A percentile compares a stretch with the other conserved stretches of the same genome.
These are phyloP conservation scores for Tenualosa thibaudeaui DNA, from an alignment of 2,797 vertebrate genomes.

Conservation along the genomic window DNA sequence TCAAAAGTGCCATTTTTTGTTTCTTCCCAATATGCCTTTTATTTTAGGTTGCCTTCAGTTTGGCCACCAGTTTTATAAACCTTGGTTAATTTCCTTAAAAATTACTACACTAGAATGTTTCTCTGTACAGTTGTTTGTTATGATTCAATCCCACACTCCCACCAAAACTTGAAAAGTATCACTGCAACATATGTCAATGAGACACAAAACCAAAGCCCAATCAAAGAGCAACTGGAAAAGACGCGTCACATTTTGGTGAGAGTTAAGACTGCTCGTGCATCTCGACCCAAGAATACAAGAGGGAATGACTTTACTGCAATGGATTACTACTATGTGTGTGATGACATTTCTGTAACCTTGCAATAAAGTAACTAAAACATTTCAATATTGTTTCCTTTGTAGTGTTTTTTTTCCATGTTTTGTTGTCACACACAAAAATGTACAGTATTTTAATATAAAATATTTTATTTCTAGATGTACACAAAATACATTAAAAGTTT, in stretches of 20 bases:
- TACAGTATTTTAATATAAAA: background rate
- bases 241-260: background rate
- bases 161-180: background rate
- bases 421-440: too few species aligned
- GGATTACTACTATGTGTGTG: constrained; percentile 33
- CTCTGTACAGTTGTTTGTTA: background rate
- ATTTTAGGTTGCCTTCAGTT: constrained; percentile 16
- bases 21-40: constrained; percentile 13
- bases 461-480: background rate
- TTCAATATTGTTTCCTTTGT: background rate
- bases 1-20: constrained; percentile 5
- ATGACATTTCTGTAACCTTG: constrained; percentile 43
- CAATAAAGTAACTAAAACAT: constrained; percentile 54
- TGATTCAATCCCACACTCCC: background rate
- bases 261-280: background rate
- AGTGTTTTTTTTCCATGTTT: background rate
- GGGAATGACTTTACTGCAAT: constrained; percentile 34
- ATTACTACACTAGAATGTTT: background rate
- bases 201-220: background rate
- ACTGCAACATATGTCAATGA: background rate
- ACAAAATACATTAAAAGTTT: background rate
- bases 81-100: background rate
- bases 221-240: background rate
- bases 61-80: background rate
- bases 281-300: background rate